Evolutionary conservation across 2,113 vertebrate genomes (phyloP).

Genomic region (Poeciliopsis turrubarensis): DNA sequence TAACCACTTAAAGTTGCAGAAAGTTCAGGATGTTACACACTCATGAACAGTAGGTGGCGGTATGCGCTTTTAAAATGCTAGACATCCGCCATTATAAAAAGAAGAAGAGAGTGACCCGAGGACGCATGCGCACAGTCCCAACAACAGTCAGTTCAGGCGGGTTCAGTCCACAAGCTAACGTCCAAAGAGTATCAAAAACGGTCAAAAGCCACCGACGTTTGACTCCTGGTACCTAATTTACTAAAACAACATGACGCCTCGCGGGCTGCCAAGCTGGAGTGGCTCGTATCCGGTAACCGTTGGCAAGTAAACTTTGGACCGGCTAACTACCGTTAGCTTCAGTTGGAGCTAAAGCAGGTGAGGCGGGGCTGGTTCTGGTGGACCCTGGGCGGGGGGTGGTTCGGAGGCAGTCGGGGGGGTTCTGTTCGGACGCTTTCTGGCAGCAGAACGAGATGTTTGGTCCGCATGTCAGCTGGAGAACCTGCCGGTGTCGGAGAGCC

Average conservation of each 20-base stretch:
- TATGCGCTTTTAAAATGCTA: too few relatives aligned
- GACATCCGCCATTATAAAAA: too few relatives aligned
- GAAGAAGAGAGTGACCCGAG: neutral
- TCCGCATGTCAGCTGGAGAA: too few relatives aligned
- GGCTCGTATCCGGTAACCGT: neutral
- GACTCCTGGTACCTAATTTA: neutral
- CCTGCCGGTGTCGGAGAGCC: too few relatives aligned
- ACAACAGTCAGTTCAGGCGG: neutral
- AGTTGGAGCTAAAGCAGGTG: neutral
- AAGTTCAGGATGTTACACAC: too few relatives aligned
- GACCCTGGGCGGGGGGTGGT: too few relatives aligned
- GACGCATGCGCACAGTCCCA: neutral
- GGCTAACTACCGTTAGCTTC: slow-evolving; percentile 22
- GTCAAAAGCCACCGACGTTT: neutral
- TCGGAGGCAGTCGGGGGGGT: too few relatives aligned
- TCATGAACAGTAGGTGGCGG: too few relatives aligned
- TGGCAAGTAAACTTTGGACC: neutral
- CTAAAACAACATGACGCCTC: neutral
- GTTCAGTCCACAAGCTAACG: neutral
- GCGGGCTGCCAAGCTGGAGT: neutral
- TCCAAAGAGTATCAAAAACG: neutral
- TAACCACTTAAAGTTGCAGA: too few relatives aligned
- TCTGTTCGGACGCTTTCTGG: too few relatives aligned
- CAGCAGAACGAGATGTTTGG: too few relatives aligned
- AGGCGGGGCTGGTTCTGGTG: neutral